Base-by-base conservation (phyloP, 2,113 vertebrate species). In the Pteruthius melanotis region DNA sequence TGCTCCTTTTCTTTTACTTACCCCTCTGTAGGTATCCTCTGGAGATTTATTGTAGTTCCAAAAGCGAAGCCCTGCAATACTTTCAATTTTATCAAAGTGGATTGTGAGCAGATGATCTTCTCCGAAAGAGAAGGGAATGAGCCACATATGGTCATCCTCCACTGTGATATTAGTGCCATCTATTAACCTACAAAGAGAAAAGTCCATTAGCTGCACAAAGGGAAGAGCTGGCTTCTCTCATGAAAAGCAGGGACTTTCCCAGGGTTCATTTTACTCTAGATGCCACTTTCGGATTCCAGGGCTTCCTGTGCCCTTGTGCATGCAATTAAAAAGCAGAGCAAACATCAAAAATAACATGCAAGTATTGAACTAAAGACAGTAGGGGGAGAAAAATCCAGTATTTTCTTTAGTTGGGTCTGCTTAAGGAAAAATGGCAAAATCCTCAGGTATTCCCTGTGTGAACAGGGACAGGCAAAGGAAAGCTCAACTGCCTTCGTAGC, bases 41-140 rank as follows among this genome's bases (percentile, higher is more conserved):
- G 98, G 98, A 90, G 99, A 99, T 97, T 99, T 99, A 98, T 99
- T 99, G 97, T 99, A 99, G 98, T 99, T 99, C 99, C 99, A 99
- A 96, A 99, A 97, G 39, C 99, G 98, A 89, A 99, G 98, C 53
- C 99, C 99, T 1, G 98, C 98, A 47, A 99, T 98, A 59, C 97
- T 98, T 71, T 99, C 98, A 16, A 93, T 78, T 93, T 98, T 97
- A 94, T 94, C 96, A 91, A 99, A 99, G 89, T 85, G 94, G 87
- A 99, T 97, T 22, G 92, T 98, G 91, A 99, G 95, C 64, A 98
- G 96, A 97, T 99, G 99, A 94, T 98, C 96, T 86, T 97, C 97
- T 87, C 99, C 98, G 19, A 95, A 97, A 57, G 98, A 98, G 97
- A 99, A 99, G 74, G 99, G 99, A 93, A 99, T 98, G 93, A 99